Evolutionary conservation across 2,888 invertebrate species (phyloP), one percentile per base, ranked within the genome.

Genomic region (Sarcophaga rosellei): DNA sequence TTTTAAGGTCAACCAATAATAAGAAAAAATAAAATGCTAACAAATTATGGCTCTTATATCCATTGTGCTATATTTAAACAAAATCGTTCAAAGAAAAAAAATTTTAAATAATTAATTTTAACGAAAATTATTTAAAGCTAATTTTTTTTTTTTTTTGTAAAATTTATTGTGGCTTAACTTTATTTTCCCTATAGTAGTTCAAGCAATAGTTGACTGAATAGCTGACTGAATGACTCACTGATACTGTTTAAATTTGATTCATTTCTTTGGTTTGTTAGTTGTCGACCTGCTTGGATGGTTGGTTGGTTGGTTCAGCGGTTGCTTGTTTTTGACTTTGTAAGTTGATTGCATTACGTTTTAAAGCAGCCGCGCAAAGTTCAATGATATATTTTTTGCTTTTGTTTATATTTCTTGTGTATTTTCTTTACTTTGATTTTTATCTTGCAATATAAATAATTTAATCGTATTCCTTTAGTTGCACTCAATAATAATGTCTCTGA

Each of bases 291-390:
- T 25, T 59, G 65, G 35, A 61, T 75, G 45, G 59, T 45, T 73
- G 45, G 73, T 12, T 68, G 53, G 57, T 61, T 62, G 21, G 59
- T 68, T 72, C 53, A 62, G 20, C 57, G 21, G 68, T 53, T 83
- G 35, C 35, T 63, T 69, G 63, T 57, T 74, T 15, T 1, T 53
- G 15, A 15, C 17, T 65, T 79, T 62, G 68, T 66, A 69, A 61
- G 44, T 47, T 21, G 44, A 59, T 62, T 72, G 23, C 72, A 44
- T 68, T 59, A n/a, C 75, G 79, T 76, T 80, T 86, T 63, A 35
- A 53, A 77, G 72, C 62, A 68, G 83, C 80, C 68, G 59, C 68
- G 59, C 86, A 80, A 86, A 86, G 86, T 86, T 86, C 80, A 86
- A 74, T 77, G 83, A 73, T 83, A 86, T 17, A 78, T 12, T 23